phyloP scores from a whole-genome alignment of 2,888 invertebrate genomes.

The Aspidapion aeneum region DNA sequence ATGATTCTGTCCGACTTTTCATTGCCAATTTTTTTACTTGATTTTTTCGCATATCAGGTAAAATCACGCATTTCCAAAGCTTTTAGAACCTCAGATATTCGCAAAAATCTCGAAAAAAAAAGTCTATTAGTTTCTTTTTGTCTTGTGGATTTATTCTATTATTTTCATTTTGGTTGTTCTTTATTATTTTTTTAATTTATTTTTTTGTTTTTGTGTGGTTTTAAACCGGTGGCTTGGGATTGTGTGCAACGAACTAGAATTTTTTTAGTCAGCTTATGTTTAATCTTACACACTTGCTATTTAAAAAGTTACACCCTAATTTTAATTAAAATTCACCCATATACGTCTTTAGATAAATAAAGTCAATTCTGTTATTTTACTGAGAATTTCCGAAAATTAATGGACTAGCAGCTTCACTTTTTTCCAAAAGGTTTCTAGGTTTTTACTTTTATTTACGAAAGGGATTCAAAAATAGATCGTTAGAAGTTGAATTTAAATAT shows the following conservation, averaged over 20 bases:
- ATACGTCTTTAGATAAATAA: too few relatives aligned
- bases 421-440: too few relatives aligned
- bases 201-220: slow-evolving; percentile 39
- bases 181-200: too few relatives aligned
- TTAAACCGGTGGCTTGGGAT: slow-evolving; percentile 40
- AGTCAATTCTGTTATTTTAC: too few relatives aligned
- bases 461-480: too few relatives aligned
- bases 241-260: slow-evolving; percentile 36
- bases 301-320: slow-evolving; percentile 24
- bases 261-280: slow-evolving; percentile 29
- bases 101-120: slow-evolving; percentile 16
- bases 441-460: too few relatives aligned
- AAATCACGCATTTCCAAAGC: too few relatives aligned
- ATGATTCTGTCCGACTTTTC: slow-evolving; percentile 42
- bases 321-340: slow-evolving; percentile 22
- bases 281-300: slow-evolving; percentile 27
- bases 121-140: slow-evolving; percentile 33
- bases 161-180: slow-evolving; percentile 33
- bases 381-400: too few relatives aligned
- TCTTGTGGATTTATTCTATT: slow-evolving; percentile 37
- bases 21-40: slow-evolving; percentile 36
- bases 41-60: slow-evolving; percentile 19
- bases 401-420: too few relatives aligned
- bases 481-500: too few relatives aligned
- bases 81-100: too few relatives aligned